Base-by-base conservation (phyloP, 2,113 vertebrate species). In the Synchiropus splendidus region DNA sequence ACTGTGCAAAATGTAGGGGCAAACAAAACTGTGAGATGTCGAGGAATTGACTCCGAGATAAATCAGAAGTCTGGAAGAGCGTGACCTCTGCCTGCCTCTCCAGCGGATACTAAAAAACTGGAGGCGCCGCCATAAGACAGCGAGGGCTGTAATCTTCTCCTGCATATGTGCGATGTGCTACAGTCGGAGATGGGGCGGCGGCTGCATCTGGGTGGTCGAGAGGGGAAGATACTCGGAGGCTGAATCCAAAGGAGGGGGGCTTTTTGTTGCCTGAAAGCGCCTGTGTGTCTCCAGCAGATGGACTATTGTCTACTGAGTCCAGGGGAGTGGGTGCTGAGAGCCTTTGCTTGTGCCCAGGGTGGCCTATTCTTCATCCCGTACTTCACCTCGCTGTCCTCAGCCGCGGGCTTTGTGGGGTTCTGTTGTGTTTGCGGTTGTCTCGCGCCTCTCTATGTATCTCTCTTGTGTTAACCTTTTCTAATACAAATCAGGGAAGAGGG, bases 191-290 rank as follows among this genome's bases (percentile, higher is more conserved):
- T 69, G 66, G 70, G 72, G 73, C 45, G 57, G 70, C 45, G 53
- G 75, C 49, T 75, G 75, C 72, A 43, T 78, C 58, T 87, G 81
- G 85, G 86, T 88, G 85, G 87, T 87, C 85, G 78, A 44, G 48
- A 55, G 55, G 48, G 21, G 74, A 61, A 65, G 50, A 79, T 70
- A 70, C 71, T 51, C 14, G 51, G 63, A 75, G 67, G 57, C 57
- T 75, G 77, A 75, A 77, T 79, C 74, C 72, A 70, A 83, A 76
- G 62, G 50, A 67, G 62, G 64, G 69, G 72, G 75, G 59, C 66
- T 76, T 71, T 74, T 72, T 62, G 51, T 37, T 33, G 48, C 21
- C 54, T 74, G 55, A 80, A 76, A 70, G 76, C 61, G 54, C 50
- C 71, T 70, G 53, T 54, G 66, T 80, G 61, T 77, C 73, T 65